Percentiles rank a stretch among this genome's conserved stretches.
Conservation (phyloP, 1,140 invertebrate genomes). For the Parapsyche elsis region DNA sequence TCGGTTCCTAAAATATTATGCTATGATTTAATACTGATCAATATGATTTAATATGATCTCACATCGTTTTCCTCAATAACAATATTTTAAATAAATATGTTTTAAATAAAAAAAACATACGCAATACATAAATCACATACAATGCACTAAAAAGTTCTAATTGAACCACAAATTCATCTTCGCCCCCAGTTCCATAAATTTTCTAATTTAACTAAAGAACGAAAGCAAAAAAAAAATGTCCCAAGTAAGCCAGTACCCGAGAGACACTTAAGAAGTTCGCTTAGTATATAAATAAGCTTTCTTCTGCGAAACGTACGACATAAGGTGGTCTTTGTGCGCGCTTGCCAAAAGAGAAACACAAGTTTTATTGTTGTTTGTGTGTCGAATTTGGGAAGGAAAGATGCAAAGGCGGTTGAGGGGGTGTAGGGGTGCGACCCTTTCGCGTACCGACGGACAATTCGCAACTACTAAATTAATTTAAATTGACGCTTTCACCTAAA, state of each 20-base stretch:
- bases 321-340: not conserved
- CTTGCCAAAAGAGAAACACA: slow-evolving; percentile 3
- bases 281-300: slow-evolving; percentile 1
- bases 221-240: not conserved
- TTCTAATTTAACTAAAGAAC: not conserved
- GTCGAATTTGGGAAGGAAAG: not conserved
- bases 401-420: not conserved
- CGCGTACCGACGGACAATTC: not conserved
- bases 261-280: slow-evolving; percentile 3
- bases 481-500: not conserved
- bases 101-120: no score
- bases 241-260: not conserved
- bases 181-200: not conserved
- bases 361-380: not conserved
- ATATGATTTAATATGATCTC: no score
- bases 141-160: no score
- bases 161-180: no score
- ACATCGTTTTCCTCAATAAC: no score
- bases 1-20: no score
- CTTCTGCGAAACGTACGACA: slow-evolving; percentile 1
- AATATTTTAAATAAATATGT: no score
- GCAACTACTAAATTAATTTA: not conserved
- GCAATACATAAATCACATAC: no score
- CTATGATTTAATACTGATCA: no score
- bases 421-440: not conserved